These are phyloP conservation scores for Petroica traversi DNA, from an alignment of 2,113 vertebrate species.

Conservation along the genomic window DNA sequence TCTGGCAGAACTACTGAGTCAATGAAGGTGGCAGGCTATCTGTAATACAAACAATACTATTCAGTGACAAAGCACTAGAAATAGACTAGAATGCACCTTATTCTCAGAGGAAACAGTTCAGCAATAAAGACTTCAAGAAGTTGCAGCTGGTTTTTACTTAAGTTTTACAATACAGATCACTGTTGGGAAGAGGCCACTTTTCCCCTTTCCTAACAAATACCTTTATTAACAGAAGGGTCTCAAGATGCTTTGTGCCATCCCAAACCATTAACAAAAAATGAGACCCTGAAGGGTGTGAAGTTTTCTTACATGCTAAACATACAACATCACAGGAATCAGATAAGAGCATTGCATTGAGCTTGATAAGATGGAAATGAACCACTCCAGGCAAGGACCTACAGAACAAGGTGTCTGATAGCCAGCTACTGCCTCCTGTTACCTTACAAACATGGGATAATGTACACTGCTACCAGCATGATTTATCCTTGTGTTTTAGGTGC, in stretches of 20 bases:
- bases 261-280: not conserved
- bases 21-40: not conserved
- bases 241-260: accelerated
- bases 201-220: not conserved
- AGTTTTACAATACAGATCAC: not conserved
- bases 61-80: not conserved
- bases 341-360: not conserved
- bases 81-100: not conserved
- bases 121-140: not conserved
- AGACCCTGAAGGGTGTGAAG: not conserved
- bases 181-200: not conserved
- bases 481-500: not conserved
- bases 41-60: not conserved
- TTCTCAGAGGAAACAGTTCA: not conserved
- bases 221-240: not conserved
- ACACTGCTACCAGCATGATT: not conserved
- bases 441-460: accelerated
- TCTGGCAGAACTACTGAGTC: not conserved
- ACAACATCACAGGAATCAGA: not conserved
- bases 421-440: not conserved
- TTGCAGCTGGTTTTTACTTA: not conserved
- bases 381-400: not conserved
- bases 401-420: not conserved
- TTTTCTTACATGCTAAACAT: not conserved
- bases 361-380: not conserved